These are phyloP conservation scores for Knipowitschia caucasica DNA, from an alignment of 2,797 vertebrate genomes.

Conservation along the genomic window DNA sequence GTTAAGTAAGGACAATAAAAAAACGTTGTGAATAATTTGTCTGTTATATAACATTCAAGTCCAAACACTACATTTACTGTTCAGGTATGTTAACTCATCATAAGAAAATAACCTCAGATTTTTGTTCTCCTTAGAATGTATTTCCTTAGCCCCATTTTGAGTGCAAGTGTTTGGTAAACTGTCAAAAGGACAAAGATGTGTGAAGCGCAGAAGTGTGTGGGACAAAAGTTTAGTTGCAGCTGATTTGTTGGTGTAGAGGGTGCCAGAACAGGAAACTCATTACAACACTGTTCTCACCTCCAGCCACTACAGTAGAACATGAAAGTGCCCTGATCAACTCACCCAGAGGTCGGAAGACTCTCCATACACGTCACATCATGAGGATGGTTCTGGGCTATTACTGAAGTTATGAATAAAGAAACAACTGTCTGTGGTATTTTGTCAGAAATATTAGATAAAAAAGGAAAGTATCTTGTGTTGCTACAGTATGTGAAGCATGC, in stretches of 20 bases:
- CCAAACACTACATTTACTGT: too few species aligned
- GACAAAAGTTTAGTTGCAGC: constrained; percentile 13
- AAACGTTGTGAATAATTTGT: too few species aligned
- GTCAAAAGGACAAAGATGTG: background rate
- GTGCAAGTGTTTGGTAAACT: background rate
- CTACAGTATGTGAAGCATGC: constrained; percentile 17
- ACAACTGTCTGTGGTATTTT: background rate
- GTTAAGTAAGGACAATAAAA: too few species aligned
- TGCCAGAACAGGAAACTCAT: constrained; percentile 64
- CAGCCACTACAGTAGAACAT: constrained; percentile 45
- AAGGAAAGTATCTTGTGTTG: constrained; percentile 1
- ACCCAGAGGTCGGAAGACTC: constrained; percentile 32
- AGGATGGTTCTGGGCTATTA: background rate
- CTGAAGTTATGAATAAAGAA: background rate
- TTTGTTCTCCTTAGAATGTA: background rate
- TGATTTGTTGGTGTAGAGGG: constrained; percentile 27
- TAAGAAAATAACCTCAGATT: too few species aligned
- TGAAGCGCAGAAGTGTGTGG: constrained; percentile 1
- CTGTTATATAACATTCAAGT: too few species aligned
- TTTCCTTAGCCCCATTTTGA: background rate
- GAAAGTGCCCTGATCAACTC: constrained; percentile 59
- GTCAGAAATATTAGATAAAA: background rate
- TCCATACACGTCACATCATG: constrained; percentile 37
- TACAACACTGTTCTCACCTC: constrained; percentile 51
- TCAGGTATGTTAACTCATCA: too few species aligned